Conservation (phyloP, 2,797 vertebrate genomes). For the Falco concolor region DNA sequence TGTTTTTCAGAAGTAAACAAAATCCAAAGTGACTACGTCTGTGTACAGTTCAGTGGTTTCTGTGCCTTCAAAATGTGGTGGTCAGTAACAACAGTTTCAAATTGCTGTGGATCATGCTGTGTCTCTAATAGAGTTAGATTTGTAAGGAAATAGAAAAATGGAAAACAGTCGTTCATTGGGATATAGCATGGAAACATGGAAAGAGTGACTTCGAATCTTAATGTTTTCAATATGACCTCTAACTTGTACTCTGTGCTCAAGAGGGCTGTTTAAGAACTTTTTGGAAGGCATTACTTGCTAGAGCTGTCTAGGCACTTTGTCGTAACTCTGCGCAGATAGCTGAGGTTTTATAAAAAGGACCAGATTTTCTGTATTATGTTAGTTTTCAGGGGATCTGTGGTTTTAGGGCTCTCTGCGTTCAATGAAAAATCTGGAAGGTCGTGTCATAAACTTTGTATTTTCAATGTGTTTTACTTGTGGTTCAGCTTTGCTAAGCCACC, state of each 20-base stretch:
- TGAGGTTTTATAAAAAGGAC: background rate
- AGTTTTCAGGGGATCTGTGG: background rate
- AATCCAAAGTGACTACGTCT: background rate
- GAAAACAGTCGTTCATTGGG: background rate
- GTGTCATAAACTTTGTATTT: background rate
- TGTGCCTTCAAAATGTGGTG: background rate
- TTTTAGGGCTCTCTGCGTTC: background rate
- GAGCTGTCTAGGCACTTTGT: background rate
- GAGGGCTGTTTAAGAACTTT: background rate
- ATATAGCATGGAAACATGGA: background rate
- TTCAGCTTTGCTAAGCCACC: background rate
- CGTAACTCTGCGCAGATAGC: background rate
- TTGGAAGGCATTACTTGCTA: background rate
- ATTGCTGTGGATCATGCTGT: slow-evolving; percentile 21
- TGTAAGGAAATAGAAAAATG: slow-evolving; percentile 31
- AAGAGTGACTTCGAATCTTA: slow-evolving; percentile 5
- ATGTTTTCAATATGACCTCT: background rate
- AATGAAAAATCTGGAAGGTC: background rate
- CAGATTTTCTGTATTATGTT: background rate
- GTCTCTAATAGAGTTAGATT: slow-evolving; percentile 12
- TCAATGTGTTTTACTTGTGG: background rate
- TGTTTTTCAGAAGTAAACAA: background rate
- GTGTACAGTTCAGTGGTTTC: background rate
- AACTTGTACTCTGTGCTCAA: background rate
- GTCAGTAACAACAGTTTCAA: background rate